A percentile compares a stretch with the other conserved stretches of the same genome.
phyloP scores from a whole-genome alignment of 2,797 vertebrate species.

The Eurystomus glaucurus region DNA sequence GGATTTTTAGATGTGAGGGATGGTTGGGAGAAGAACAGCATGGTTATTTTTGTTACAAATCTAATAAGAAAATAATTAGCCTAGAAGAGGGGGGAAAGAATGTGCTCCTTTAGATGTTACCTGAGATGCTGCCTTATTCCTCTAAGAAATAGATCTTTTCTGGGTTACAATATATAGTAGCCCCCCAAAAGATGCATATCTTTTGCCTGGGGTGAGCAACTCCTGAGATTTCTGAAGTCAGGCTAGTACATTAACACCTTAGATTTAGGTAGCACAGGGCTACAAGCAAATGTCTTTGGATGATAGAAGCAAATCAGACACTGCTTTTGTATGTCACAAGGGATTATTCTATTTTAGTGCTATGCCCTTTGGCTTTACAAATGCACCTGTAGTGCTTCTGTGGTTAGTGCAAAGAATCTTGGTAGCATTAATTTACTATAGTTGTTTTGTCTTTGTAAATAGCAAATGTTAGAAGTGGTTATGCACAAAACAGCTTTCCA shows the following conservation, averaged over 20 bases:
- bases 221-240: constrained; percentile 78
- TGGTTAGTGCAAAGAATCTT: constrained; percentile 57
- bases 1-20: background rate
- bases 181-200: constrained; percentile 34
- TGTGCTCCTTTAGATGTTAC: background rate
- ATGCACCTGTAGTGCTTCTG: constrained; percentile 74
- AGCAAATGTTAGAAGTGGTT: constrained; percentile 14
- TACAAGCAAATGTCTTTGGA: constrained; percentile 74
- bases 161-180: background rate
- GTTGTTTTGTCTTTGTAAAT: constrained; percentile 33
- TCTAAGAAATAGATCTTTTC: constrained; percentile 13
- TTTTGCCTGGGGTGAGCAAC: constrained; percentile 71
- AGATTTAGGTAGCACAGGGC: constrained; percentile 65
- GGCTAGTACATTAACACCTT: constrained; percentile 82
- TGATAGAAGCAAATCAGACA: constrained; percentile 79
- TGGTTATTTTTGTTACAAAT: background rate
- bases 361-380: constrained; percentile 77
- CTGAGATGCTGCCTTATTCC: background rate
- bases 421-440: constrained; percentile 55
- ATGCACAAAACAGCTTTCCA: background rate
- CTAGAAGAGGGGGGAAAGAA: background rate
- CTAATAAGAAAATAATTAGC: background rate
- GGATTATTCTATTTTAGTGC: constrained; percentile 72
- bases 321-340: constrained; percentile 78
- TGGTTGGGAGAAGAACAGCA: background rate